These are phyloP conservation scores for Drosophila borborema DNA, from an alignment of 2,888 invertebrate species.

Conservation along the genomic window DNA sequence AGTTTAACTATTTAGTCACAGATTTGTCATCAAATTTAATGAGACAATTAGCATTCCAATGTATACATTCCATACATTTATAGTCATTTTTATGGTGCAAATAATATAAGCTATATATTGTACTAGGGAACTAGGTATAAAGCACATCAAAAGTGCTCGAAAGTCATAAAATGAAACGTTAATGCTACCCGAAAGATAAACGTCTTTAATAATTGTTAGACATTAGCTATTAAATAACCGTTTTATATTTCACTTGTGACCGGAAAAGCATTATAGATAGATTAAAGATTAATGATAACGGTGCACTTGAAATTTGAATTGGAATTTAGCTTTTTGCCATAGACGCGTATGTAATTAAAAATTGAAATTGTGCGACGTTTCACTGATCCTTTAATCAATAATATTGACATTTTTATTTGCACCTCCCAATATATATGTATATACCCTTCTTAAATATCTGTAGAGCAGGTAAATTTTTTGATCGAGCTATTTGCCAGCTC, in stretches of 20 bases:
- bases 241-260: neutral
- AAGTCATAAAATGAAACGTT: neutral
- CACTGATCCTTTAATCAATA: neutral
- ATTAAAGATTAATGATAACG: neutral
- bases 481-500: neutral
- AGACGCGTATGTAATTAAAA: neutral
- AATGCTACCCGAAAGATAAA: neutral
- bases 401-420: neutral
- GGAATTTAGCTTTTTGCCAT: neutral
- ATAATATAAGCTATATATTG: neutral
- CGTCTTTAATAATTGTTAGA: neutral
- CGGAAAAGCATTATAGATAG: neutral
- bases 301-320: neutral
- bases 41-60: constrained; percentile 6
- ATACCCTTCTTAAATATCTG: neutral
- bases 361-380: neutral
- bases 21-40: constrained; percentile 36
- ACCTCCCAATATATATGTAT: too few relatives aligned
- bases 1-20: constrained; percentile 4
- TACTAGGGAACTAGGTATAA: neutral
- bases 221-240: neutral
- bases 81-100: constrained; percentile 13
- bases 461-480: neutral
- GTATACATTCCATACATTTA: constrained; percentile 17
- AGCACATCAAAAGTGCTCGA: neutral